Base-by-base conservation (phyloP, 2,888 invertebrate species). In the Cabera pusaria region DNA sequence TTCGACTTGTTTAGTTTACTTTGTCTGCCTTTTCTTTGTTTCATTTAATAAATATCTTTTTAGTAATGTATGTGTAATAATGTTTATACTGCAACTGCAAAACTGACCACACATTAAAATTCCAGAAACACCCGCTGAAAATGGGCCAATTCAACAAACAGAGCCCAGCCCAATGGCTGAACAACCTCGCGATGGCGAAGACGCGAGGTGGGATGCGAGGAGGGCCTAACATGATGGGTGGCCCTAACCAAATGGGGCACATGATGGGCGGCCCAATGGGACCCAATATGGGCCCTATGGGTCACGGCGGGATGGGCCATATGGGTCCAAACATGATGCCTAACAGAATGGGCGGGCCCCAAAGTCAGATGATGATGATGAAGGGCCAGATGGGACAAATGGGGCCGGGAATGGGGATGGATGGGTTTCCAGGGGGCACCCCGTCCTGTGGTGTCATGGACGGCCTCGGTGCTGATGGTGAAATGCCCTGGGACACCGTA, bases 81-180 rank as follows among this genome's bases (percentile, higher is more conserved):
- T n/a, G n/a, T n/a, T n/a, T n/a, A n/a, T n/a, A n/a, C n/a, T n/a
- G n/a, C n/a, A n/a, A n/a, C n/a, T n/a, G n/a, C n/a, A n/a, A n/a
- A n/a, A n/a, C n/a, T n/a, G n/a, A n/a, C n/a, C n/a, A n/a, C n/a
- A n/a, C n/a, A n/a, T n/a, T n/a, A 52, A 71, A 67, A 60, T 91
- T 91, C 41, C 90, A 95, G 93, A 97, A 97, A 90, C 95, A 97
- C 81, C 97, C 97, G 2, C 90, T 96, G 59, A 97, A 97, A 90
- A 93, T 95, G 75, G 94, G 95, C 35, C 97, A 96, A 70, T 94
- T 96, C 75, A 94, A 93, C 74, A 92, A 96, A 62, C 96, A 95
- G 69, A 95, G 94, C 67, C 93, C 94, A 28, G 93, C 94, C 10
- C 95, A 95, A 66, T 95, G 95, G 94, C 82, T 95, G 19, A 95